Evolutionary conservation across 2,888 invertebrate genomes (phyloP).

Genomic region (Stenotaenia linearis): DNA sequence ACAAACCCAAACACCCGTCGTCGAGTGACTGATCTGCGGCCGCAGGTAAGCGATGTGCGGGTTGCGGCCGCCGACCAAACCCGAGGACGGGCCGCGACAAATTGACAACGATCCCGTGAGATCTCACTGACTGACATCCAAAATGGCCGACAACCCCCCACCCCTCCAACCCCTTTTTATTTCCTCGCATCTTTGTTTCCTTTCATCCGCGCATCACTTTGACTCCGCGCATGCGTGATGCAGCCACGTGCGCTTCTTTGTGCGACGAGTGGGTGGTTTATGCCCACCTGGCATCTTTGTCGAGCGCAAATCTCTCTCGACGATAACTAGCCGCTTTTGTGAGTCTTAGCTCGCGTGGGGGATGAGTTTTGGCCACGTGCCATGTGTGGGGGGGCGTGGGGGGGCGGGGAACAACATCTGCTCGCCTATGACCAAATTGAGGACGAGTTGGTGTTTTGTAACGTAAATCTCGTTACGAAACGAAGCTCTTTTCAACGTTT

Average conservation of each 20-base stretch:
- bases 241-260: slow-evolving; percentile 2
- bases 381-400: background rate
- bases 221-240: slow-evolving; percentile 4
- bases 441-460: background rate
- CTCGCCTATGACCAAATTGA: background rate
- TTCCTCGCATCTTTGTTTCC: slow-evolving; percentile 6
- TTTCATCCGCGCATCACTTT: background rate
- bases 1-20: no score
- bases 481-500: background rate
- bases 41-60: slow-evolving; percentile 20
- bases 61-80: slow-evolving; percentile 12
- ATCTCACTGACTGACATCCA: background rate
- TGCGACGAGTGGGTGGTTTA: background rate
- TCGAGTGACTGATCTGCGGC: background rate
- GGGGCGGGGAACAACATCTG: background rate
- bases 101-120: slow-evolving; percentile 6
- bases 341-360: background rate
- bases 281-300: slow-evolving; percentile 26
- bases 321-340: background rate
- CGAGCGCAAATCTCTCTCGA: background rate
- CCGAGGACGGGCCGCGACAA: slow-evolving; percentile 4
- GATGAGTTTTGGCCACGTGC: background rate
- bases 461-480: background rate
- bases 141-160: no score
- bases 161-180: no score